A percentile compares a stretch with the other conserved stretches of the same genome.
phyloP scores from a whole-genome alignment of 2,113 vertebrate genomes.

The Hyla sarda region DNA sequence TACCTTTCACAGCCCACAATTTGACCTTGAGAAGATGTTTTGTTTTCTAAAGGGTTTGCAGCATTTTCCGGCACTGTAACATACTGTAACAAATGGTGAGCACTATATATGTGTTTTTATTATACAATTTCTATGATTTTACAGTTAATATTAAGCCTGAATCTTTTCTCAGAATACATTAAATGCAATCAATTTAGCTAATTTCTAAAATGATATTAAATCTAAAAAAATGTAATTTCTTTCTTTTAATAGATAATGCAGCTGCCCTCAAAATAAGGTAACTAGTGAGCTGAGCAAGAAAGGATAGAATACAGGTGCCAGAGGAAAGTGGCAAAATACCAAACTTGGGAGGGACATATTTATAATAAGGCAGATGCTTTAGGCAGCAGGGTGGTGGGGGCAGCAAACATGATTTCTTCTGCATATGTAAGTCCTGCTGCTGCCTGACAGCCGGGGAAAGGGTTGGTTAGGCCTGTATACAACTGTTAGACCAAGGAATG shows the following conservation, averaged over 20 bases:
- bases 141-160: background rate
- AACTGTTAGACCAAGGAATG: no score
- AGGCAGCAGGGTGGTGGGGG: no score
- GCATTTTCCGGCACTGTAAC: background rate
- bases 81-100: background rate
- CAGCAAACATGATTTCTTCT: no score
- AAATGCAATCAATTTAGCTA: background rate
- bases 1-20: slow-evolving; percentile 5
- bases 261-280: background rate
- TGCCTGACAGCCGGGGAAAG: no score
- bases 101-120: background rate
- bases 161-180: background rate
- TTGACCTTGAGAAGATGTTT: slow-evolving; percentile 35
- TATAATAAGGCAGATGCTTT: no score
- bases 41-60: background rate
- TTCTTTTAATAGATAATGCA: background rate
- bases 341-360: background rate
- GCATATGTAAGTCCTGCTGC: no score
- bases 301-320: background rate
- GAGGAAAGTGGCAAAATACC: background rate
- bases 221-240: background rate
- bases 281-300: background rate
- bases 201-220: background rate
- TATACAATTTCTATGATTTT: background rate
- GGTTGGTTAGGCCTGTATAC: no score